These are phyloP conservation scores for Asarcornis scutulata DNA, from an alignment of 2,113 vertebrate species.

Conservation along the genomic window DNA sequence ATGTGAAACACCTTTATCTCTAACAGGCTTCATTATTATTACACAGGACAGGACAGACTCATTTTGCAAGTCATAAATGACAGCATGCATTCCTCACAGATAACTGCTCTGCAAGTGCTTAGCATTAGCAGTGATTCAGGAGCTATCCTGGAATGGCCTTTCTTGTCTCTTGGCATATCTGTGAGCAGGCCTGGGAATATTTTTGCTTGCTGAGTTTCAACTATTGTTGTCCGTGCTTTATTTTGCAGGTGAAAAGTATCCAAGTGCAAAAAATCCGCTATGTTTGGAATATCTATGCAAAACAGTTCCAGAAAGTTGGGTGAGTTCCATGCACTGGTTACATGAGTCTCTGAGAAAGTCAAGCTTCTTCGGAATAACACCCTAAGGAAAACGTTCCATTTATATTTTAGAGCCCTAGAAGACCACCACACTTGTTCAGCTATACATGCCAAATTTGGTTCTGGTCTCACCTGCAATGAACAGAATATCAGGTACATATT, in stretches of 20 bases:
- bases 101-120: background rate
- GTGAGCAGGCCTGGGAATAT: background rate
- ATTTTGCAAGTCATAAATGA: background rate
- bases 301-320: slow-evolving; percentile 79
- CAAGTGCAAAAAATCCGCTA: slow-evolving; percentile 82
- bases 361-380: background rate
- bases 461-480: slow-evolving; percentile 74
- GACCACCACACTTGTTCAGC: slow-evolving; percentile 75
- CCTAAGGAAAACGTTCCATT: background rate
- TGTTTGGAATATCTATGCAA: slow-evolving; percentile 77
- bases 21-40: background rate
- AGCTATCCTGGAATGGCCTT: background rate
- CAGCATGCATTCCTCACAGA: background rate
- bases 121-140: slow-evolving; percentile 1
- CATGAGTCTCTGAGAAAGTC: background rate
- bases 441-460: slow-evolving; percentile 78
- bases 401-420: slow-evolving; percentile 76
- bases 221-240: background rate
- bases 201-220: background rate
- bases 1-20: background rate
- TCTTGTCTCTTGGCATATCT: background rate
- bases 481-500: slow-evolving; percentile 75
- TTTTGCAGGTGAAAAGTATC: slow-evolving; percentile 77
- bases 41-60: background rate
- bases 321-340: slow-evolving; percentile 60